Base-by-base conservation (phyloP, 1,140 invertebrate species). In the Cardiocondyla obscurior region DNA sequence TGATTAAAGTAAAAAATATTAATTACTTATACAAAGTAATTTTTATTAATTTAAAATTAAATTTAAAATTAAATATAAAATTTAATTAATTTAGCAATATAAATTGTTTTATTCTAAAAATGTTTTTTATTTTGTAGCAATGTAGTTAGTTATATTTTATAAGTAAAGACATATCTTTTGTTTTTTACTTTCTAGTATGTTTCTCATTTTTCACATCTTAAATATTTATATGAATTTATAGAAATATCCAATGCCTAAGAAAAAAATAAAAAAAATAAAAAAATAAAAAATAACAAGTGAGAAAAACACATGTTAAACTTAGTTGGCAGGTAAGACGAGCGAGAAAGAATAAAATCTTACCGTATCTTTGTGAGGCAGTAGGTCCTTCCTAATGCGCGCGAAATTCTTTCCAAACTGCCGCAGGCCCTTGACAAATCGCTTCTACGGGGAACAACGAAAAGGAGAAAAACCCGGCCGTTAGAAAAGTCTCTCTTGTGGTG, bases 341-440 rank as follows among this genome's bases (percentile, higher is more conserved):
- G 33, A 62, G 14, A 76, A 42, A 3, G 12, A 42, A 30, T 1
- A 60, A 46, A 67, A 51, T 14, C 39, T 96, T 95, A 97, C 97
- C 89, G 98, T 99, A 91, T 99, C 98, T 95, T 99, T 99, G 92
- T 99, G 97, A 73, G 98, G 98, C 83, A 99, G 95, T 70, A 99
- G 95, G 94, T 99, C 99, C 94, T 99, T 99, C 85, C 97, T 96
- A 88, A 99, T 99, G 89, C 98, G 97, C 93, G 99, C 99, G 94
- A 99, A 99, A 95, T 99, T 99, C 95, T 99, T 99, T 87, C 99
- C 99, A 95, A 99, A 99, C 92, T 99, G 98, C 81, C 98, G 95
- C 74, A 99, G 96, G 87, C 99, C 99, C 95, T 99, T 99, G 69
- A 99, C 98, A 95, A 99, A 99, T 87, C 98, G 96, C 96, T 99